Evolutionary conservation across 2,113 vertebrate species (phyloP), one percentile per base, ranked within the genome.

Genomic region (Anhinga rufa): DNA sequence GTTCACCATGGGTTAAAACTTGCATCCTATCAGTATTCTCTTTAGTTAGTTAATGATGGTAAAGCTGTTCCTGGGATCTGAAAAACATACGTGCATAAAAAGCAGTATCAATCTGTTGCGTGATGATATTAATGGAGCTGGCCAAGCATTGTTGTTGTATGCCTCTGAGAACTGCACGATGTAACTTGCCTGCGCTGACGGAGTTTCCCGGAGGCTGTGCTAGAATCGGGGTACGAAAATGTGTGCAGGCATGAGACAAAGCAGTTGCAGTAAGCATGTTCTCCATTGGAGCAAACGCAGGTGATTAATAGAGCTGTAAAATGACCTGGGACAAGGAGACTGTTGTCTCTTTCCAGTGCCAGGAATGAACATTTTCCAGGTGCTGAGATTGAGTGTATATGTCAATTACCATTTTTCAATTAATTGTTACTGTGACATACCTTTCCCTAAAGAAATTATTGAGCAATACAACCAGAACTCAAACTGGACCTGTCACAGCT

Each of bases 351-450:
- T 93, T 60, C 51, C 57, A 62, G 36, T 87, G 86, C 89, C 86
- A 96, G 95, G 62, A 75, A 93, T 12, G 38, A 94, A n/a, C 28
- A 86, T 90, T 94, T 89, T 89, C 79, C 70, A 1, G 51, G 60
- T 82, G 69, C 80, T 61, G 80, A 97, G 90, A 84, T 60, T 72
- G 86, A 92, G 58, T 57, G 60, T 79, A 38, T 82, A 80, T 82
- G 75, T 64, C 95, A 95, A 97, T 86, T 94, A 88, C 66, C 71
- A 71, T 84, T 91, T 97, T 96, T 87, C 92, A 94, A 79, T 94
- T 95, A 91, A 93, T 94, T 69, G 61, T 95, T 93, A 77, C 77
- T 96, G 82, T 0, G 1, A 84, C 81, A 60, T 88, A 75, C 48
- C 62, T 93, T 78, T n/a, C 86, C 95, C 90, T 87, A 38, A 90